Evolutionary conservation across 2,113 vertebrate genomes (phyloP).

Genomic region (Etheostoma spectabile): DNA sequence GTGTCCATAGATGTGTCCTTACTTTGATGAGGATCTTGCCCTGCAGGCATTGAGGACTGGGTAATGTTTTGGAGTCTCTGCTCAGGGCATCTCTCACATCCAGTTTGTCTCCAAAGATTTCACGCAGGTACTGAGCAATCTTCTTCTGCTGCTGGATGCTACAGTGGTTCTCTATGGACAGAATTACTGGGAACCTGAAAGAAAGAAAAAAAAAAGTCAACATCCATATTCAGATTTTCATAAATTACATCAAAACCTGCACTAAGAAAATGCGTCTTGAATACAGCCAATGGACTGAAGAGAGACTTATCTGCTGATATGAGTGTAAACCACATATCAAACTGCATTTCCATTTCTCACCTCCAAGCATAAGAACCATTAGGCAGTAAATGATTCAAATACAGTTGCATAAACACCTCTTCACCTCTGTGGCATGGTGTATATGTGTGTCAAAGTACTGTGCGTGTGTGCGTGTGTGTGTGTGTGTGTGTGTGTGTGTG

Average conservation of each 20-base stretch:
- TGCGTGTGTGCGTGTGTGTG: constrained; percentile 7
- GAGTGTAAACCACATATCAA: constrained; percentile 14
- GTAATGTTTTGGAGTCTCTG: constrained; percentile 89
- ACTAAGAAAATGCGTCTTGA: background rate
- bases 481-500: constrained; percentile 16
- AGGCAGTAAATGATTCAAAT: constrained; percentile 23
- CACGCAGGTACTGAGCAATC: constrained; percentile 94
- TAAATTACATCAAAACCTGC: background rate
- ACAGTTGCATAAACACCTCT: background rate
- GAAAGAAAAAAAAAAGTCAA: background rate
- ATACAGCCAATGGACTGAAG: background rate
- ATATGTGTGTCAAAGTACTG: background rate
- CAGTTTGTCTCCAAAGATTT: constrained; percentile 93
- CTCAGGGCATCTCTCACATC: constrained; percentile 86
- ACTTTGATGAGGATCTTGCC: constrained; percentile 98
- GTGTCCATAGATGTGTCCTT: constrained; percentile 43
- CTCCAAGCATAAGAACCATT: constrained; percentile 3
- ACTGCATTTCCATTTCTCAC: constrained; percentile 11
- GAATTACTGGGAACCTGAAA: constrained; percentile 92
- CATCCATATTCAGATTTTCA: constrained; percentile 4
- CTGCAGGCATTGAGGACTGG: constrained; percentile 92
- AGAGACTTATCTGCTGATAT: constrained; percentile 11
- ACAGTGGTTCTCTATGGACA: constrained; percentile 98
- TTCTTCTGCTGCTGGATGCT: constrained; percentile 96
- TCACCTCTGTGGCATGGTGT: background rate